Percentiles rank a stretch among this genome's conserved stretches.
Conservation (phyloP, 2,888 invertebrate species). For the Tetramorium bicarinatum region DNA sequence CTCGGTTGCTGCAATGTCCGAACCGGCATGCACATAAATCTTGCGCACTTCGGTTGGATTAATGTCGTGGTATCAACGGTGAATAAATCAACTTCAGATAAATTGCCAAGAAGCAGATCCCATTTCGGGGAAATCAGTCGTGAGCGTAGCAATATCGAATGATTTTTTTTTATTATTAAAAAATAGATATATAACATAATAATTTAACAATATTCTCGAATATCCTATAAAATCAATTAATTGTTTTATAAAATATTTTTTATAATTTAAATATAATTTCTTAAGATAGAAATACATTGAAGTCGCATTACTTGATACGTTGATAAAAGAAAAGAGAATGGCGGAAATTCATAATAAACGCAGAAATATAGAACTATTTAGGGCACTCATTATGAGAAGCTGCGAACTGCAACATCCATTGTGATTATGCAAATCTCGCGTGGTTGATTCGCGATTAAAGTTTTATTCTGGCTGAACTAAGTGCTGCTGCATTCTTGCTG, state of each 20-base stretch:
- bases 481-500: slow-evolving; percentile 53
- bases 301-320: no score
- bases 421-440: slow-evolving; percentile 62
- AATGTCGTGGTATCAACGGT: slow-evolving; percentile 39
- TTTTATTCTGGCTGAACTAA: slow-evolving; percentile 69
- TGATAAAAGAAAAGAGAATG: no score
- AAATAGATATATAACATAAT: not conserved
- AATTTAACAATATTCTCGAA: not conserved
- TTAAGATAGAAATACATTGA: no score
- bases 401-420: not conserved
- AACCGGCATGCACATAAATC: slow-evolving; percentile 46
- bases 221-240: not conserved
- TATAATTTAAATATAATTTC: not conserved
- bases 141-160: not conserved
- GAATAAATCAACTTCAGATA: slow-evolving; percentile 44
- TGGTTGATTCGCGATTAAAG: slow-evolving; percentile 53
- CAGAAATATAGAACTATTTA: no score
- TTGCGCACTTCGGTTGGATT: slow-evolving; percentile 41
- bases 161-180: slow-evolving; percentile 19
- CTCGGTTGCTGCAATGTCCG: slow-evolving; percentile 12
- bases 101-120: slow-evolving; percentile 20
- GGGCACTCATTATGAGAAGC: no score
- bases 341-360: no score
- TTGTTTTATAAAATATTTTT: not conserved
- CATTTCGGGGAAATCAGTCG: slow-evolving; percentile 24